Base-by-base conservation (phyloP, 2,888 invertebrate species). In the Podabrus alpinus region DNA sequence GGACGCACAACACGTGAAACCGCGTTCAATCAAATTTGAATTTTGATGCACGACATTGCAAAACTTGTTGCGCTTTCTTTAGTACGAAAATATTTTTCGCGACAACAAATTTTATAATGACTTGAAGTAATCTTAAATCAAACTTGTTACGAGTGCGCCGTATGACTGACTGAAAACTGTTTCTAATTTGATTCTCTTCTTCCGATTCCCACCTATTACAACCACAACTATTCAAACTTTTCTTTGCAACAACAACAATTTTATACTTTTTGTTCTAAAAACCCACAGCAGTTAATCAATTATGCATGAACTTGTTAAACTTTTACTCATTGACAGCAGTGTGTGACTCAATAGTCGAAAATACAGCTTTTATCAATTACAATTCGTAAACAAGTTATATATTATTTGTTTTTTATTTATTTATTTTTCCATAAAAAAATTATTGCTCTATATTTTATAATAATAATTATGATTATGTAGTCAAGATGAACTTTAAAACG, bases 141-240 rank as follows among this genome's bases (percentile, higher is more conserved):
- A 73, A 76, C 76, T 76, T 77, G 76, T 73, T 70, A 66, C 72
- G 71, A 73, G 78, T 72, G 72, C 74, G 75, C 75, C 73, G 71
- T 76, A 76, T 78, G 76, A 78, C 79, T 79, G 79, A 75, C 71
- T 76, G 70, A 62, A 72, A 74, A 69, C 77, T 72, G 77, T 72
- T 73, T 77, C 79, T 76, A 77, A 78, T 76, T 77, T 78, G 74
- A 77, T 76, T 71, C 71, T 71, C 71, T 71, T 75, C 74, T 68
- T 75, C 71, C 69, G 75, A 72, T 74, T 73, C 77, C 77, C 76
- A 74, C 75, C 73, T 71, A 78, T 73, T 74, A 73, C 59, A 59
- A 71, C 61, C 71, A 64, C 62, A 45, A 45, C 45, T 45, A 45
- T 45, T 45, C 45, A 45, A 45, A 45, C 45, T 45, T 45, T 45